Evolutionary conservation across 2,113 vertebrate species (phyloP).

Genomic region (Cheirogaleus medius): DNA sequence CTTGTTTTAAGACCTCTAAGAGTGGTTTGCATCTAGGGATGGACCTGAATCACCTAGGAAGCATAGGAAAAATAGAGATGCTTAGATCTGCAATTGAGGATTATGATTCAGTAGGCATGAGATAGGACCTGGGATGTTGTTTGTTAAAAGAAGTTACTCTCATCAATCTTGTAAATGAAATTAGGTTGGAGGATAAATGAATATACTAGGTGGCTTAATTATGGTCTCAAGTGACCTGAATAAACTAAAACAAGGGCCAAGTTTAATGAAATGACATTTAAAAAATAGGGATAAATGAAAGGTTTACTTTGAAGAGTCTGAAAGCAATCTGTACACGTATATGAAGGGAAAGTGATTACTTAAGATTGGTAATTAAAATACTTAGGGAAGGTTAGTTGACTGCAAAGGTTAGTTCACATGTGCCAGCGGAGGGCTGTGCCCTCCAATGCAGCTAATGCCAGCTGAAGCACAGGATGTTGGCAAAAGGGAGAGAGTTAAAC

Average conservation of each 20-base stretch:
- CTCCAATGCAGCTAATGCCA: neutral
- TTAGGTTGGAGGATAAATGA: neutral
- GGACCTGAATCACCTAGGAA: neutral
- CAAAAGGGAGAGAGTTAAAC: neutral
- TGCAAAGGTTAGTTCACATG: neutral
- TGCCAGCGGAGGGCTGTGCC: conserved; percentile 37
- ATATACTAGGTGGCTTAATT: neutral
- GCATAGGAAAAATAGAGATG: neutral
- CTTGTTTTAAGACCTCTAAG: neutral
- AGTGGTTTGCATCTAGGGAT: neutral
- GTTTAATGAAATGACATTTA: neutral
- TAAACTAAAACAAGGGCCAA: neutral
- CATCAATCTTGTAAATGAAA: neutral
- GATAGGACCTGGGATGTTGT: neutral
- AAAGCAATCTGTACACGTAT: neutral
- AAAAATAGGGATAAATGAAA: neutral
- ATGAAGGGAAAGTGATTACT: neutral
- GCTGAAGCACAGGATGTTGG: neutral
- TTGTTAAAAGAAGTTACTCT: neutral
- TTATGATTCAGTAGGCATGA: neutral
- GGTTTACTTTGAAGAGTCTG: neutral
- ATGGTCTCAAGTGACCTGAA: neutral
- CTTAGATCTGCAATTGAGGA: neutral
- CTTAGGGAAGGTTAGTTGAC: neutral
- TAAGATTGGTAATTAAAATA: neutral